Conservation (phyloP, 2,888 invertebrate genomes). For the Ditula angustiorana region DNA sequence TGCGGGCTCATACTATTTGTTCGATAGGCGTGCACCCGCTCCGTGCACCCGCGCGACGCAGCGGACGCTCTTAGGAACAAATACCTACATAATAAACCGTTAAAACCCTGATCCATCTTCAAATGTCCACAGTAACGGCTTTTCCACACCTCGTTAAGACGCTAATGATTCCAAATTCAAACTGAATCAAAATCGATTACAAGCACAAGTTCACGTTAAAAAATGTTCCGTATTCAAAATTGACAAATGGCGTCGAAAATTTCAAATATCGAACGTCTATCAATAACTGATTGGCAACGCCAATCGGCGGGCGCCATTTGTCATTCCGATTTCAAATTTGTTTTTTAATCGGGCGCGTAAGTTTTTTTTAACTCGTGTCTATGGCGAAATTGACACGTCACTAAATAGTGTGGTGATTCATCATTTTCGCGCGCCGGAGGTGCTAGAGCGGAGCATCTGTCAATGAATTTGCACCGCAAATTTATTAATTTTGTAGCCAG, state of each 20-base stretch:
- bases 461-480: slow-evolving; percentile 23
- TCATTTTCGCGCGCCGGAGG: slow-evolving; percentile 23
- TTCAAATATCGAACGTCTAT: slow-evolving; percentile 70
- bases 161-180: slow-evolving; percentile 23
- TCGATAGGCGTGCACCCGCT: no score
- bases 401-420: slow-evolving; percentile 38
- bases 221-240: slow-evolving; percentile 62
- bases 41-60: no score
- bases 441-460: slow-evolving; percentile 27
- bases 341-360: slow-evolving; percentile 39
- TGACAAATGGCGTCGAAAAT: slow-evolving; percentile 73
- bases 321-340: slow-evolving; percentile 61
- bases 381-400: slow-evolving; percentile 38
- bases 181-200: slow-evolving; percentile 40
- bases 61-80: no score
- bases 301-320: slow-evolving; percentile 70
- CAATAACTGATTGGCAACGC: slow-evolving; percentile 75
- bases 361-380: slow-evolving; percentile 32
- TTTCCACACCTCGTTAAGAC: slow-evolving; percentile 19
- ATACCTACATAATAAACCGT: background rate
- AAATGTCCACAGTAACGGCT: background rate
- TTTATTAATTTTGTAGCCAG: slow-evolving; percentile 5
- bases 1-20: no score
- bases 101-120: background rate
- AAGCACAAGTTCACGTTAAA: slow-evolving; percentile 42